Conservation (phyloP, 2,797 vertebrate species). For the Mormyrus proboscirostris region DNA sequence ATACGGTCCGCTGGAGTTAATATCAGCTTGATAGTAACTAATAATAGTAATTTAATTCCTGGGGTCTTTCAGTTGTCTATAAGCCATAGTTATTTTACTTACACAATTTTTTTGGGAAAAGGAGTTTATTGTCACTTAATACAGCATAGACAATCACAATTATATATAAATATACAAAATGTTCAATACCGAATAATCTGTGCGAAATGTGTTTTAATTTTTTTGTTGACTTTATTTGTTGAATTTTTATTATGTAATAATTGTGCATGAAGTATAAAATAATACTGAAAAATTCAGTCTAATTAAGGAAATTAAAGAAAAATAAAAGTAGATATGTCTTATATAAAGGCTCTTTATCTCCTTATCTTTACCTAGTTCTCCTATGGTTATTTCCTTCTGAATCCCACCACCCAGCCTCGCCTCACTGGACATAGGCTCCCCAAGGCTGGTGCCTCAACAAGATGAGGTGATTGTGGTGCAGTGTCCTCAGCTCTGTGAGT, state of each 20-base stretch:
- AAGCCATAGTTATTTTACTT: neutral
- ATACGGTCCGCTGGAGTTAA: neutral
- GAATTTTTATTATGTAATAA: neutral
- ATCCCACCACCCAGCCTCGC: slow-evolving; percentile 3
- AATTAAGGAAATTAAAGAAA: slow-evolving; percentile 9
- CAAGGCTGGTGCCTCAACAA: slow-evolving; percentile 52
- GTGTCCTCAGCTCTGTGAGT: slow-evolving; percentile 83
- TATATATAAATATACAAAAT: slow-evolving; percentile 17
- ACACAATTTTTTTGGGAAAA: neutral
- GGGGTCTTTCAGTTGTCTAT: neutral
- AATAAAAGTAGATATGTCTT: neutral
- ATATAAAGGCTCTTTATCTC: neutral
- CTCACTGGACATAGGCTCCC: slow-evolving; percentile 31
- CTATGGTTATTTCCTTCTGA: neutral
- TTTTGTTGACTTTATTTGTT: slow-evolving; percentile 2
- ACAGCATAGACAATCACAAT: slow-evolving; percentile 1
- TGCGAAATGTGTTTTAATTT: neutral
- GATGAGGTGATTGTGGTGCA: slow-evolving; percentile 83
- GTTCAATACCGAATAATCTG: neutral
- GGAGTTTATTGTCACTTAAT: slow-evolving; percentile 1
- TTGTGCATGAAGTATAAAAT: slow-evolving; percentile 14
- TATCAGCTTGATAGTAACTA: neutral
- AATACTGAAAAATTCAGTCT: neutral
- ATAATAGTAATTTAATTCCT: neutral
- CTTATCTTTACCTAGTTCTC: neutral